Evolutionary conservation across 2,888 invertebrate genomes (phyloP).

Genomic region (Chloromyia formosa): DNA sequence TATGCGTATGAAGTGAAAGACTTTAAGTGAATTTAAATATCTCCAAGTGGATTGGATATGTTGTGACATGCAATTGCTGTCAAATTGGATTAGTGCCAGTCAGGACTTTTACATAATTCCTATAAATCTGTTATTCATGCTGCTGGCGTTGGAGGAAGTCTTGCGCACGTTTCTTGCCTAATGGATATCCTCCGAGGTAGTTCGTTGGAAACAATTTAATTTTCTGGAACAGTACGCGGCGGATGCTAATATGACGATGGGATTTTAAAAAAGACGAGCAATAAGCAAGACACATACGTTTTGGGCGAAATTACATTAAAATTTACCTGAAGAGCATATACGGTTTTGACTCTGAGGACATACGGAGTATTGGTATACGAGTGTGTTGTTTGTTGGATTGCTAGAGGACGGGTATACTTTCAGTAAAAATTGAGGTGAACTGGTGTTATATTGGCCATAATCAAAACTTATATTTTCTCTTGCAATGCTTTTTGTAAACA

Average conservation of each 20-base stretch:
- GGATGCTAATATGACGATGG: conserved; percentile 42
- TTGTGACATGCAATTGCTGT: conserved; percentile 50
- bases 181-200: conserved; percentile 52
- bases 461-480: too few species aligned
- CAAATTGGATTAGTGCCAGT: conserved; percentile 43
- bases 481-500: too few species aligned
- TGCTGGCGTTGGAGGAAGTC: conserved; percentile 21
- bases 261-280: conserved; percentile 22
- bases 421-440: too few species aligned
- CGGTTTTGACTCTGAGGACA: too few species aligned
- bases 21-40: conserved; percentile 45
- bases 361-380: too few species aligned
- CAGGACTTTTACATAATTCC: conserved; percentile 17
- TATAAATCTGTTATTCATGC: conserved; percentile 23
- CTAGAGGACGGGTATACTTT: too few species aligned
- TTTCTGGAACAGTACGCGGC: conserved; percentile 46
- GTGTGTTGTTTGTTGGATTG: too few species aligned
- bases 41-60: conserved; percentile 49
- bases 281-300: conserved; percentile 3
- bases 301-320: conserved; percentile 29
- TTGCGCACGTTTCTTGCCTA: conserved; percentile 52
- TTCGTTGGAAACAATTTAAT: conserved; percentile 52
- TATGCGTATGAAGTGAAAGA: neutral
- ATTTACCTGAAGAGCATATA: conserved; percentile 39
- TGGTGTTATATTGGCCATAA: too few species aligned